phyloP scores from a whole-genome alignment of 2,113 vertebrate genomes.

The Pseudorectes ferrugineus region DNA sequence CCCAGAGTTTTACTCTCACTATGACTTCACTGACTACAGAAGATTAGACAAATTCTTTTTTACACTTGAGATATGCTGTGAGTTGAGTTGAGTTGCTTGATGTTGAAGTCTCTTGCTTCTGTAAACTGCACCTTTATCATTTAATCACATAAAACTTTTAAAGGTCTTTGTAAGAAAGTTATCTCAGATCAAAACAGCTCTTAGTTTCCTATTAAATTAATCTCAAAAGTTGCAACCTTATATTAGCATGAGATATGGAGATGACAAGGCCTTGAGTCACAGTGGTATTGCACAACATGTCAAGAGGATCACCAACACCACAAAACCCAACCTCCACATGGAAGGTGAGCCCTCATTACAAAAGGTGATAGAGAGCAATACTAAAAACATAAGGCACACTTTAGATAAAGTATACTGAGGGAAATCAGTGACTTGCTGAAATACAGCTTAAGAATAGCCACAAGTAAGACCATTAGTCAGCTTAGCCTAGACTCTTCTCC shows the following conservation, averaged over 20 bases:
- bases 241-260: background rate
- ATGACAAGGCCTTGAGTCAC: background rate
- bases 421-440: background rate
- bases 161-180: background rate
- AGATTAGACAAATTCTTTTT: background rate
- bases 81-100: background rate
- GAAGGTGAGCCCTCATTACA: background rate
- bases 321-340: background rate
- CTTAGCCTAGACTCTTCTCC: background rate
- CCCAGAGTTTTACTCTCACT: background rate
- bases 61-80: background rate
- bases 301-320: background rate
- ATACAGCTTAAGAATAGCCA: background rate
- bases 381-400: background rate
- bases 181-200: background rate
- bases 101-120: background rate
- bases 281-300: background rate
- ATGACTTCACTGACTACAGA: background rate
- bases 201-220: background rate
- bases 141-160: background rate
- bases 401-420: background rate
- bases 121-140: background rate
- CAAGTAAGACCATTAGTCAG: background rate
- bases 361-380: background rate
- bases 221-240: background rate